These are phyloP conservation scores for Atractosteus spatula DNA, from an alignment of 2,113 vertebrate species.

Conservation along the genomic window DNA sequence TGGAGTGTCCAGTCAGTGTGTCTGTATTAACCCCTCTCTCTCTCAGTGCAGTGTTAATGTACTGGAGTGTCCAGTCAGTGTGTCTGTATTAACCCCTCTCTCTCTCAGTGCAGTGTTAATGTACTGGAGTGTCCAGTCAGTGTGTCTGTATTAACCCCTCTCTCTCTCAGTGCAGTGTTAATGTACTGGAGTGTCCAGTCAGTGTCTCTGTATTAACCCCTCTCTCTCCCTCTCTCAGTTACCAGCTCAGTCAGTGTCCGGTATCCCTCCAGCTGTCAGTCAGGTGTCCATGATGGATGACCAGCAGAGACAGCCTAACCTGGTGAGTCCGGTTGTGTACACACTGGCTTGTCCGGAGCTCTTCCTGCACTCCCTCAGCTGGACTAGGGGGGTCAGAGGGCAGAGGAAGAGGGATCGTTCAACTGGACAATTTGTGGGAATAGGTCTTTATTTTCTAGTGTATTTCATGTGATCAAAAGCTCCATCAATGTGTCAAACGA, in stretches of 20 bases:
- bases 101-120: not conserved
- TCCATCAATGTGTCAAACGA: no score
- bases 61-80: no score
- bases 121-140: not conserved
- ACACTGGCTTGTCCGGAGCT: not conserved
- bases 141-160: not conserved
- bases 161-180: slow-evolving; percentile 13
- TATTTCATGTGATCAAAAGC: no score
- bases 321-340: slow-evolving; percentile 67
- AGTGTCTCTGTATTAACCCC: not conserved
- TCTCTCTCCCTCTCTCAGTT: slow-evolving; percentile 23
- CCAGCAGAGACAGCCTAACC: slow-evolving; percentile 78
- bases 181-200: no score
- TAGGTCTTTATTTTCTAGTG: no score
- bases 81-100: no score
- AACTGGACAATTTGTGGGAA: no score
- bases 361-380: not conserved
- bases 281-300: slow-evolving; percentile 84
- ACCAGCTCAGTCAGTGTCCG: slow-evolving; percentile 67
- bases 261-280: slow-evolving; percentile 69
- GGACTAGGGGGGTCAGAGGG: no score
- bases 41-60: no score
- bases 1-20: no score
- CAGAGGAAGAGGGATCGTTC: no score
- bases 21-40: no score